A percentile compares a stretch with the other conserved stretches of the same genome.
phyloP scores from a whole-genome alignment of 2,888 invertebrate species.

The Netelia melanura region DNA sequence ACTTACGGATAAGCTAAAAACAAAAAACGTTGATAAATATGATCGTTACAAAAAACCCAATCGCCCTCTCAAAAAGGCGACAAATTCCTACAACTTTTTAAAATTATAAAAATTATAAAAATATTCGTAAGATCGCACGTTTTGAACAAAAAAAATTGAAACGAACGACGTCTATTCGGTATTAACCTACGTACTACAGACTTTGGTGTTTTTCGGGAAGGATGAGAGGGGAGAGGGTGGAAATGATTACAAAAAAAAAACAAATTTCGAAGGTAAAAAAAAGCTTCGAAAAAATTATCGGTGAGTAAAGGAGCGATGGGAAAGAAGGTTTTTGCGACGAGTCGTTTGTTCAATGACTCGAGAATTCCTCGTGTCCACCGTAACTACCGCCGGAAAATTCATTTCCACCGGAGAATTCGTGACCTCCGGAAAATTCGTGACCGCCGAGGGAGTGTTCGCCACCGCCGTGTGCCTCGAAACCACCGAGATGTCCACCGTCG shows the following conservation, averaged over 20 bases:
- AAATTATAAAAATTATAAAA: too few species aligned
- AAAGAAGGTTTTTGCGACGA: background rate
- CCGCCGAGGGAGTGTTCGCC: conserved; percentile 38
- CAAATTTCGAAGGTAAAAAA: background rate
- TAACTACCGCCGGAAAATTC: conserved; percentile 70
- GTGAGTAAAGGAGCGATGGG: too few species aligned
- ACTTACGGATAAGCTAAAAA: background rate
- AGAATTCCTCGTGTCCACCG: conserved; percentile 70
- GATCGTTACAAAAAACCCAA: too few species aligned
- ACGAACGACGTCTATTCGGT: background rate
- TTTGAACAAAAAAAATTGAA: too few species aligned
- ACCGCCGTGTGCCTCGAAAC: conserved; percentile 25
- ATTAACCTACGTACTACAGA: conserved; percentile 4
- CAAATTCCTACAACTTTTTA: too few species aligned
- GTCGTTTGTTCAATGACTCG: conserved; percentile 25
- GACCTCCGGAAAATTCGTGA: conserved; percentile 17
- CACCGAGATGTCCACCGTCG: conserved; percentile 47
- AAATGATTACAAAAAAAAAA: background rate
- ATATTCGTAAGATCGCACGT: too few species aligned
- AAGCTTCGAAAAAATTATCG: background rate
- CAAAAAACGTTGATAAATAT: background rate
- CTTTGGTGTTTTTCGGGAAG: conserved; percentile 41
- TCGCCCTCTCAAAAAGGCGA: too few species aligned
- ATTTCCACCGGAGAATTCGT: conserved; percentile 15
- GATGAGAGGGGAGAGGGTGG: background rate